A percentile compares a stretch with the other conserved stretches of the same genome.
phyloP scores from a whole-genome alignment of 2,113 vertebrate species.

The Proteles cristata region DNA sequence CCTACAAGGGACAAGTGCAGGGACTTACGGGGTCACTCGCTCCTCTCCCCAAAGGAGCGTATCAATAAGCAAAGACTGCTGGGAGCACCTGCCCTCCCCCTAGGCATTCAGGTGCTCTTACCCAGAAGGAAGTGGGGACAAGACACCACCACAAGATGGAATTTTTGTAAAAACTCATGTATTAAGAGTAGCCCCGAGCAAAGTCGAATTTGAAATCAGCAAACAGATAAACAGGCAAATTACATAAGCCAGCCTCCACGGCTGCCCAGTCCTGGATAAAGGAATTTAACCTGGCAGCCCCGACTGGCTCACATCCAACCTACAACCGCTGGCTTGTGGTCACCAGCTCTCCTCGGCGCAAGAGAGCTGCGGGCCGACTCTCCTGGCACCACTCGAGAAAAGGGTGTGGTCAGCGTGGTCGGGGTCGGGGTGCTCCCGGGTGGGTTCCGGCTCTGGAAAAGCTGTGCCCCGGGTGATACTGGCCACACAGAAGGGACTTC shows the following conservation, averaged over 20 bases:
- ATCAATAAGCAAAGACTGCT: neutral
- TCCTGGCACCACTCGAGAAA: accelerated
- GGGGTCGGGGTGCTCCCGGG: neutral
- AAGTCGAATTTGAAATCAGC: neutral
- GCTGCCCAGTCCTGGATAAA: neutral
- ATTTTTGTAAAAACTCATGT: neutral
- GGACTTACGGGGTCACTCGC: neutral
- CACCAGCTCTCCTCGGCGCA: neutral
- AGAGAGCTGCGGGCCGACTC: neutral
- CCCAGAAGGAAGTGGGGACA: neutral
- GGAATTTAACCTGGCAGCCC: neutral
- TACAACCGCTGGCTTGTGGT: neutral
- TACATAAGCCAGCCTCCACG: accelerated
- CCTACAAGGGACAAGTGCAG: neutral
- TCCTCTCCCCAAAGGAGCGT: neutral
- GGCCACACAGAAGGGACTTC: neutral
- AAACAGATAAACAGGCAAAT: neutral
- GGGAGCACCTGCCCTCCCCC: neutral
- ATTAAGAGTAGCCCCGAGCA: neutral
- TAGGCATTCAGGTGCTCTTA: neutral
- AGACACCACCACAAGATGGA: neutral
- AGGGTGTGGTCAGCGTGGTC: neutral
- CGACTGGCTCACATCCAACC: neutral
- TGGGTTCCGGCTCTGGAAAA: neutral
- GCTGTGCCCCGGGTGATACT: neutral